Base-by-base conservation (phyloP, 2,888 invertebrate genomes). In the Actias luna region DNA sequence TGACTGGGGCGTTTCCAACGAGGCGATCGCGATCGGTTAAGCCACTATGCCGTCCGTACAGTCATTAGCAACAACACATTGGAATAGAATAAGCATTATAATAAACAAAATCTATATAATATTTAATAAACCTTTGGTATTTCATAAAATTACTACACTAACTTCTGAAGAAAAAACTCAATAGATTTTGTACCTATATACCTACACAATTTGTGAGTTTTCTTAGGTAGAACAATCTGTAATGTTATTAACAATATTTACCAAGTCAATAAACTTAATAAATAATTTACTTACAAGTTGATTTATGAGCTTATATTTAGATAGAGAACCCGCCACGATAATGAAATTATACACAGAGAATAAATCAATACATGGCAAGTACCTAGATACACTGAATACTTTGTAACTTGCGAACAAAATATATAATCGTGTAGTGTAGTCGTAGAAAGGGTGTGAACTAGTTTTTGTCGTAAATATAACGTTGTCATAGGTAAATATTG, bases 301-400 rank as follows among this genome's bases (percentile, higher is more conserved):
- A 42, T 18, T 1, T 18, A 16, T 42, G 42, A 42, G 42, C 42
- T 18, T 42, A 16, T 58, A 35, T 58, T 33, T 58, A 14, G 35
- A 35, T 35, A 58, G 58, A 35, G 25, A 36, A 25, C 35, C 58
- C 35, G 22, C 14, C 35, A 7, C 25, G 16, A 58, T 36, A 5
- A 58, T 58, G 25, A 58, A 35, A 58, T 58, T 58, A 36, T 58
- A 58, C 35, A 31, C 16, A 29, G 31, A 16, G 59, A 31, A 46
- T 16, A 27, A 18, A 59, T 29, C 18, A 16, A 31, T 31, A 42
- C n/a, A n/a, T 39, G 42, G n/a, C 18, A 42, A 18, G 42, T 42
- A 42, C n/a, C n/a, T 42, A 18, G 8, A 18, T 42, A 42, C 18
- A 42, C 8, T 42, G 16, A 42, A 18, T 8, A 42, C 42, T 33